Percentiles rank a stretch among this genome's conserved stretches.
These are phyloP conservation scores for Turdus rufiventris DNA, from an alignment of 2,113 vertebrate genomes.

Conservation along the genomic window DNA sequence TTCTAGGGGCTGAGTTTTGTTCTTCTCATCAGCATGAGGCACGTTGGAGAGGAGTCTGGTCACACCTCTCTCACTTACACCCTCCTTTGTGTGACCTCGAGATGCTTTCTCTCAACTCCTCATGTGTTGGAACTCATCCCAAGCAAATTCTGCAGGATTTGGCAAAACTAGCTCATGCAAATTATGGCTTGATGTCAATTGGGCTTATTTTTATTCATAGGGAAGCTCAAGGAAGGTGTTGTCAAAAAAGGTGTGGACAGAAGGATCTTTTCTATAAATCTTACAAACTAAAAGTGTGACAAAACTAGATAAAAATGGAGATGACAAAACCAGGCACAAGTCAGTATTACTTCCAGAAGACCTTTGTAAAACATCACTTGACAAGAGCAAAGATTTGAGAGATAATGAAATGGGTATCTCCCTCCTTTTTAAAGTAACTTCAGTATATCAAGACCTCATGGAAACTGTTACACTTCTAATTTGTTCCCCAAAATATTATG, in stretches of 20 bases:
- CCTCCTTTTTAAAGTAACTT: neutral
- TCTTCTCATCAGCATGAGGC: neutral
- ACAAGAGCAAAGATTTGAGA: neutral
- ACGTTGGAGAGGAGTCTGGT: neutral
- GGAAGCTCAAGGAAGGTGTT: slow-evolving; percentile 12
- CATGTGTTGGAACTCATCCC: neutral
- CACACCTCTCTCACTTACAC: neutral
- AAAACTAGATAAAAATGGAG: neutral
- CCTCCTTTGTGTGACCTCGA: slow-evolving; percentile 27
- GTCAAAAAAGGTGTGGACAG: slow-evolving; percentile 38
- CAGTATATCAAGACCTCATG: neutral
- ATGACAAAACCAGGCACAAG: neutral
- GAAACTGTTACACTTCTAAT: neutral
- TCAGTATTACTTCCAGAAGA: neutral
- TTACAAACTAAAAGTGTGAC: neutral
- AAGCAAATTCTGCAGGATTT: neutral
- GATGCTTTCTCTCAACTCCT: slow-evolving; percentile 4
- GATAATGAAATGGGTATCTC: neutral
- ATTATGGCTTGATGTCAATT: slow-evolving; percentile 18
- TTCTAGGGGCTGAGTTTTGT: neutral
- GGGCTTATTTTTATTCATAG: slow-evolving; percentile 46
- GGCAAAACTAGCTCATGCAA: slow-evolving; percentile 28
- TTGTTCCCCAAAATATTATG: neutral
- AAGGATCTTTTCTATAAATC: slow-evolving; percentile 23
- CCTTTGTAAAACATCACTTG: neutral